Evolutionary conservation across 2,888 invertebrate genomes (phyloP), one percentile per base, ranked within the genome.

Genomic region (Colostygia pectinataria): DNA sequence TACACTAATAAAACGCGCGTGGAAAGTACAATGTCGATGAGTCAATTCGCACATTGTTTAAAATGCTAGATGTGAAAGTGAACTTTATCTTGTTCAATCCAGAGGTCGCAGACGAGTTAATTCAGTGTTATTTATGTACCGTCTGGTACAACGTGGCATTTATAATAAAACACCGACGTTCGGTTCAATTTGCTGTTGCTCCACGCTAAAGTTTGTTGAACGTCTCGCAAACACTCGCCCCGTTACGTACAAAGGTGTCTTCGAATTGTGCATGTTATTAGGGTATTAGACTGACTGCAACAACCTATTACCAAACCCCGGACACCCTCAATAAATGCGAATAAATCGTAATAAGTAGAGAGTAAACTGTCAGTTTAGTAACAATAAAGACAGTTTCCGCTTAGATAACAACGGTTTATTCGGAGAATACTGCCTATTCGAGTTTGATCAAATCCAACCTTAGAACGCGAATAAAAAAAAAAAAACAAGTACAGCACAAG

Each of bases 81-180:
- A 79, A 81, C 77, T 77, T 71, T 73, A 66, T 68, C 68, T 68
- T 65, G 68, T 71, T 66, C 62, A 65, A 71, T 71, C 54, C 76
- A 77, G 76, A 79, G 86, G 83, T 84, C 85, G 74, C 80, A 88
- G 87, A 88, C 87, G 75, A 83, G 84, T 83, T 84, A 86, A 87
- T 87, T 85, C 80, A 69, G 76, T 78, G 72, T 83, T 87, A 87
- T 88, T 88, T 89, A 85, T 87, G 81, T 81, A 81, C 79, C 75
- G 87, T 85, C 88, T 89, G 83, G 81, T 74, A 74, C 78, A 70
- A 77, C 66, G 79, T 84, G 86, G 87, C 84, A 86, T 87, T 86
- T 84, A 80, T 80, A 86, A 83, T 84, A 84, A 85, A 83, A 85
- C 79, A 74, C 64, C 71, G 68, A 70, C 66, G 66, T 73, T 77